Base-by-base conservation (phyloP, 2,888 invertebrate species). In the Protophormia terraenovae region DNA sequence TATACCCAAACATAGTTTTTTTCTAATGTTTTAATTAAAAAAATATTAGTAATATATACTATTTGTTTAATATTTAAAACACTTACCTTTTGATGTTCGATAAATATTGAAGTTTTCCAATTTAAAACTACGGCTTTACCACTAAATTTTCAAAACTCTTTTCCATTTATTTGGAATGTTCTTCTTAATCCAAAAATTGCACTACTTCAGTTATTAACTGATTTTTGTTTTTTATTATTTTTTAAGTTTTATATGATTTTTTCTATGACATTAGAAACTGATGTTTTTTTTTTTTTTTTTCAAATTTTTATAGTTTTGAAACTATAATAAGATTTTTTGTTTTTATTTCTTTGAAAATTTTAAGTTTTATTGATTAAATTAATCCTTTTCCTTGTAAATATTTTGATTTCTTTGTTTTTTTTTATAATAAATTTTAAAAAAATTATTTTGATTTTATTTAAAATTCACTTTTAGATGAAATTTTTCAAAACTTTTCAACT, bases 131-230 rank as follows among this genome's bases (percentile, higher is more conserved):
- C n/a, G 32, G 0, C n/a, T 8, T 47, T 58, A n/a, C 3, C n/a
- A 24, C 27, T 6, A 3, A 24, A 6, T 69, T 62, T 78, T 69
- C 22, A 50, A 50, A 50, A 47, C 22, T 67, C n/a, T 3, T 47
- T 78, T 62, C n/a, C 38, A 45, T 24, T 38, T 24, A 12, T 22
- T 62, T 53, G 24, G 27, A 50, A 64, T 22, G 24, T 50, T 24
- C 7, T 67, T 47, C 19, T 32, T 47, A 67, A 29, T 71, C 58
- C 60, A 50, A 71, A 67, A 71, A 78, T 78, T 78, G 78, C 78
- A 78, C 78, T 62, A 16, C 8, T 35, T 50, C n/a, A 8, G 60
- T n/a, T n/a, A 3, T 35, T 10, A 32, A 29, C 14, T 19, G 16
- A 3, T 45, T n/a, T n/a, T 38, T n/a, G n/a, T 32, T n/a, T 38